Evolutionary conservation across 2,113 vertebrate genomes (phyloP).

Genomic region (Seriola aureovittata): DNA sequence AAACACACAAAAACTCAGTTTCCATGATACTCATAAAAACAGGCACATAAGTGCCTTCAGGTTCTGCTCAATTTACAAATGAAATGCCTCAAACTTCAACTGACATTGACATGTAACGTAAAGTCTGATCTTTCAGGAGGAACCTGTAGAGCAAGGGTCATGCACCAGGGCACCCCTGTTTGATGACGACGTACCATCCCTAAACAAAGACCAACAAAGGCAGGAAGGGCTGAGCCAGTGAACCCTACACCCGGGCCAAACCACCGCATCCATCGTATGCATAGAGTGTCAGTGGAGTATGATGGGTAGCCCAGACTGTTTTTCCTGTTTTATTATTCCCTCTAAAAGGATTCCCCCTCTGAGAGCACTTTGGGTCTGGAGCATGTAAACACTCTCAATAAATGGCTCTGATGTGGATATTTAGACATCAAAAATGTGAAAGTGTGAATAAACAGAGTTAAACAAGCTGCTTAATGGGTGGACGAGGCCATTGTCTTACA

Average conservation of each 20-base stretch:
- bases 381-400: conserved; percentile 54
- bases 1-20: conserved; percentile 43
- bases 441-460: conserved; percentile 1
- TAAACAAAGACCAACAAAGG: conserved; percentile 80
- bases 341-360: conserved; percentile 40
- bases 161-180: conserved; percentile 30
- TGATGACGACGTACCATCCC: conserved; percentile 57
- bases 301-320: conserved; percentile 50
- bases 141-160: conserved; percentile 65
- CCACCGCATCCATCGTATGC: conserved; percentile 41
- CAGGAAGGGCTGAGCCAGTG: conserved; percentile 79
- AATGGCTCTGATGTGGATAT: conserved; percentile 30
- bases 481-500: not conserved
- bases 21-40: conserved; percentile 52
- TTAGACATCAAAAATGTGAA: conserved; percentile 31
- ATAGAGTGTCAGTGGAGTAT: conserved; percentile 24
- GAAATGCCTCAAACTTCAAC: conserved; percentile 47
- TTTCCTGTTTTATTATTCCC: conserved; percentile 69
- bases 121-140: conserved; percentile 43
- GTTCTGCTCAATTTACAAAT: conserved; percentile 56
- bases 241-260: conserved; percentile 55
- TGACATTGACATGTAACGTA: conserved; percentile 2
- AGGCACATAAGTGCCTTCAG: not conserved
- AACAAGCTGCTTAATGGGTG: not conserved
- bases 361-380: conserved; percentile 13